Base-by-base conservation (phyloP, 1,140 invertebrate genomes). In the Drosophila takahashii region DNA sequence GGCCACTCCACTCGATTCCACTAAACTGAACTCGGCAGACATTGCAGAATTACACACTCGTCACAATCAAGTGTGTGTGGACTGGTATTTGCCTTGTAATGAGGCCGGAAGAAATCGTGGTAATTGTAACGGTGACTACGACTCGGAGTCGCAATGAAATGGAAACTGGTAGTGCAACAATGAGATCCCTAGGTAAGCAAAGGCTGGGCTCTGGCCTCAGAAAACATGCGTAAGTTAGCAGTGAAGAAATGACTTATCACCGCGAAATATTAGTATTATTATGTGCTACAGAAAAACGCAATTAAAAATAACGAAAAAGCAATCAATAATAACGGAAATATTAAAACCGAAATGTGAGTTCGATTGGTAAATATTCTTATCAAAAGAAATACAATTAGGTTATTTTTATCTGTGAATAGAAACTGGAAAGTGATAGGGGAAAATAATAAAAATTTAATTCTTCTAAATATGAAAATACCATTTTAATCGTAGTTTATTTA, bases 11-110 rank as follows among this genome's bases (percentile, higher is more conserved):
- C 52, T 59, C 22, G n/a, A 60, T 16, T 16, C 57, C 22, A 16
- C n/a, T 27, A 10, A 39, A 16, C 13, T 26, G 11, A 39, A 52
- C 47, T 16, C 37, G 29, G 8, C 41, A 16, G 59, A 41, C 60
- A 81, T 81, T 65, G 51, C 74, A 81, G 79, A 87, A 87, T 87
- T 87, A 79, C 77, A 79, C 77, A 74, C 69, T 57, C 52, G 52
- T 16, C 70, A 10, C 36, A 32, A 36, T 36, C 37, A n/a, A n/a
- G 27, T 57, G 51, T 58, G 50, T 61, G 34, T 64, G 59, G 51
- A 61, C 54, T 56, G 27, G 57, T 70, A 56, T 54, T 64, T 56
- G 42, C 62, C 56, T 77, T 62, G 48, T 59, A 83, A 83, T 76
- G 53, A 84, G 80, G 64, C 80, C 67, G 80, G 80, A 84, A 84